Evolutionary conservation across 2,888 invertebrate genomes (phyloP), one percentile per base, ranked within the genome.

Genomic region (Caenorhabditis becei): DNA sequence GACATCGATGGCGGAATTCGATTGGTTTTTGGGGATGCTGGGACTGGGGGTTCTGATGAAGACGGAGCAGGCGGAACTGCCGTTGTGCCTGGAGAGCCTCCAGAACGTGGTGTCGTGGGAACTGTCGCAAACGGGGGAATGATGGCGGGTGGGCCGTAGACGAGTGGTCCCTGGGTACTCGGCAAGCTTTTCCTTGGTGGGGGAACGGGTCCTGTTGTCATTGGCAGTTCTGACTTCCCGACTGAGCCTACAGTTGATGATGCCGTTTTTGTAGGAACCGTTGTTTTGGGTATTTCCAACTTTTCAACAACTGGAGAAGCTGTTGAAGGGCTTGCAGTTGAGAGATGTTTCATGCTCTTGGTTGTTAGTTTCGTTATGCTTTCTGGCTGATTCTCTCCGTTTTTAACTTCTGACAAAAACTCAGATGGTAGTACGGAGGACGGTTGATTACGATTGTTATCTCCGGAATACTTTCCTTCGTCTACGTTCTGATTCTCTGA

Each of bases 391-490:
- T 24, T 41, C 1, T 41, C 47, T 18, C 4, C 18, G 47, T 11
- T 23, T 28, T 59, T 32, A 28, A 14, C 7, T 23, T 63, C n/a
- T 14, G 56, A 24, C 26, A 18, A 26, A 5, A 65, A 66, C 65
- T 74, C 5, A 51, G 58, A 24, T 65, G 65, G 41, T 26, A 74
- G 51, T 58, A 41, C 35, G 16, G 18, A 20, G 16, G 66, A 54
- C 24, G 53, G 41, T 61, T 20, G 26, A 53, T 53, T 66, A 61
- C 2, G 66, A 41, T n/a, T 18, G 56, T 56, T 56, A 56, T 56
- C 56, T 56, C 18, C 35, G 10, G 56, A 32, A 18, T 56, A 16
- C 14, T 23, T 47, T 18, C 44, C 67, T 47, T 58, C 58, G 23
- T 71, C 56, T 18, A 14, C 44, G 2, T 11, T 26, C 11, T 35